Conservation (phyloP, 2,113 vertebrate genomes). For the Hippocampus mohnikei region DNA sequence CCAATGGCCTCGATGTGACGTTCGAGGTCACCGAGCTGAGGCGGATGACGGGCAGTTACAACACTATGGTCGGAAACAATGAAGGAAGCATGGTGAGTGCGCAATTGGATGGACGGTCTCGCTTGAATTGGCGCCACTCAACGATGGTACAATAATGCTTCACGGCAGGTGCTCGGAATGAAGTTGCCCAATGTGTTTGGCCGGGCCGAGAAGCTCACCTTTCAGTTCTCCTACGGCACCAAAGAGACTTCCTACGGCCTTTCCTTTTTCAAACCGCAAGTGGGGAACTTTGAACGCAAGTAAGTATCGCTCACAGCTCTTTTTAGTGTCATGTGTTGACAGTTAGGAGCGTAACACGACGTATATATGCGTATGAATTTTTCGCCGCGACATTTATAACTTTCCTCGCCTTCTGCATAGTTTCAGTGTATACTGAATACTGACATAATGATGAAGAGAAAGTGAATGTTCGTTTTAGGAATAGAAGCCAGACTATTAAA, state of each 20-base stretch:
- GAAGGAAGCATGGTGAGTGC: conserved; percentile 95
- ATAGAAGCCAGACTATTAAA: too few species aligned
- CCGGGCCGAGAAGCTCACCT: conserved; percentile 91
- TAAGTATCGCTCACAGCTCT: conserved; percentile 53
- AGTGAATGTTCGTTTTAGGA: too few species aligned
- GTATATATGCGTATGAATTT: background rate
- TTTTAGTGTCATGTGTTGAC: too few species aligned
- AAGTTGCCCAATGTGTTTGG: conserved; percentile 91
- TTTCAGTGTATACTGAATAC: background rate
- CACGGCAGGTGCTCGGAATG: conserved; percentile 83
- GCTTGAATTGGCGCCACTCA: background rate
- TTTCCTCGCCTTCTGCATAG: background rate
- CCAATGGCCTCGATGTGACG: conserved; percentile 91
- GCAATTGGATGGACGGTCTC: too few species aligned
- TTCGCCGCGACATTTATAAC: background rate
- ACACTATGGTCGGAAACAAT: conserved; percentile 98
- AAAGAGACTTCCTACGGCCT: conserved; percentile 96
- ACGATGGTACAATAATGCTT: background rate
- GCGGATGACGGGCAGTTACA: conserved; percentile 90
- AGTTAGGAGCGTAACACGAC: background rate
- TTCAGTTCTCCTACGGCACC: conserved; percentile 97
- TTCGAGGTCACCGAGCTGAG: conserved; percentile 92
- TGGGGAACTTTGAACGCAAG: conserved; percentile 90
- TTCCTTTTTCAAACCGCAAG: conserved; percentile 93
- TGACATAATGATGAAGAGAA: too few species aligned